Base-by-base conservation (phyloP, 2,797 vertebrate genomes). In the Silurus lanzhouensis region DNA sequence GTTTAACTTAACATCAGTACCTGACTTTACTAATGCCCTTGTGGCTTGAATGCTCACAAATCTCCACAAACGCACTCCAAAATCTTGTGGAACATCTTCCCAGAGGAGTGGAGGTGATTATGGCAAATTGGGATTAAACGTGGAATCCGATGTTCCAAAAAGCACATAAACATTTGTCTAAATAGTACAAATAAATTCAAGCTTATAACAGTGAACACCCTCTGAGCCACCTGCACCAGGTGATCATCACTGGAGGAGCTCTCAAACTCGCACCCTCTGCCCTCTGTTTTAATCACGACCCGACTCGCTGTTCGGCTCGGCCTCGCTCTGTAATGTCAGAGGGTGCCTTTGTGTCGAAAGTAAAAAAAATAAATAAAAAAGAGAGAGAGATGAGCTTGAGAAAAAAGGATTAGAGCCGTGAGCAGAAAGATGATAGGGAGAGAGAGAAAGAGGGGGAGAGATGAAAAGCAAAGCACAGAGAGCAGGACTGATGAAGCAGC, bases 281-380 rank as follows among this genome's bases (percentile, higher is more conserved):
- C 77, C 77, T 48, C 60, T 13, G 75, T 48, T 85, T 76, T 68
- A 80, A 75, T 63, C 61, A 31, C 13, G 38, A 22, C 27, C 46
- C 38, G 55, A 9, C 72, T 46, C 71, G 22, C 68, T 58, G 52
- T 46, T 66, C 70, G 52, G 57, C 70, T 19, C 66, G 6, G 66
- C 85, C 74, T 81, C 38, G 1, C 46, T 48, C 80, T 57, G 27
- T 22, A 44, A 61, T 82, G 71, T 84, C 85, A 20, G 83, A 84
- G 83, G 38, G 81, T 89, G 48, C 63, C 76, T 85, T 84, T 76
- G 88, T 87, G 82, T 58, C 9, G 55, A 86, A 87, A 89, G 14
- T 17, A 20, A 52, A 88, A 81, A 87, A 83, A 75, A 46, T 74
- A 72, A 12, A 64, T 19, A 48, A 66, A 44, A 77, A 19, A 74